Conservation (phyloP, 2,113 vertebrate genomes). For the Notiomystis cincta region DNA sequence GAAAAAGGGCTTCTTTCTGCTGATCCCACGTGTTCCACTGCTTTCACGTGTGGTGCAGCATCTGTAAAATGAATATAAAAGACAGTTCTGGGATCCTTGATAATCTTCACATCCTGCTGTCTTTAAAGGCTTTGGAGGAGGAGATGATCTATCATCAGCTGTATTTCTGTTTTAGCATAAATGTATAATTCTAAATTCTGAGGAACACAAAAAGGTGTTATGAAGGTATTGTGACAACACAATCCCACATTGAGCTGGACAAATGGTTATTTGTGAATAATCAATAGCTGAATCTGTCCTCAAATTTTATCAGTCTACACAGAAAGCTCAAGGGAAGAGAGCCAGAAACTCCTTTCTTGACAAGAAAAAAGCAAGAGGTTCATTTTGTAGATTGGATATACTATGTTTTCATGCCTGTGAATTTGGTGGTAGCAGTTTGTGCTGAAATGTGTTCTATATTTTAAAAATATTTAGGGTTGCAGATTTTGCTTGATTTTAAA, state of each 20-base stretch:
- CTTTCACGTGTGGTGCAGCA: neutral
- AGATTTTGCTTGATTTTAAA: neutral
- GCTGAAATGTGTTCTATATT: neutral
- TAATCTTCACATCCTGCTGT: neutral
- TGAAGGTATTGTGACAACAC: neutral
- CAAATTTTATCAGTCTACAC: neutral
- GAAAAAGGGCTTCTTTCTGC: neutral
- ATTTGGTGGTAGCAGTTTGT: neutral
- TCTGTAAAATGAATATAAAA: neutral
- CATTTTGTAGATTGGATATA: neutral
- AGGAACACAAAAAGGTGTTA: neutral
- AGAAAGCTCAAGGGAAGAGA: neutral
- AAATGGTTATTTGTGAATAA: neutral
- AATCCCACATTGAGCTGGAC: neutral
- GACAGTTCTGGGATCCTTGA: neutral
- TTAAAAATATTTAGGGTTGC: neutral
- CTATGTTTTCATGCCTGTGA: neutral
- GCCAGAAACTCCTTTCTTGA: neutral
- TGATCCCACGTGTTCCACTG: neutral
- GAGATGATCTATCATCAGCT: neutral
- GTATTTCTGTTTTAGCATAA: neutral
- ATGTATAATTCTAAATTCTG: neutral
- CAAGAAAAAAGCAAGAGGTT: neutral
- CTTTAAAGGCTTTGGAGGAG: neutral
- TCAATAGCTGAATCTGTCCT: neutral